Conservation (phyloP, 35 echinoderm and acorn worm genomes). For the Heliocidaris tuberculata region DNA sequence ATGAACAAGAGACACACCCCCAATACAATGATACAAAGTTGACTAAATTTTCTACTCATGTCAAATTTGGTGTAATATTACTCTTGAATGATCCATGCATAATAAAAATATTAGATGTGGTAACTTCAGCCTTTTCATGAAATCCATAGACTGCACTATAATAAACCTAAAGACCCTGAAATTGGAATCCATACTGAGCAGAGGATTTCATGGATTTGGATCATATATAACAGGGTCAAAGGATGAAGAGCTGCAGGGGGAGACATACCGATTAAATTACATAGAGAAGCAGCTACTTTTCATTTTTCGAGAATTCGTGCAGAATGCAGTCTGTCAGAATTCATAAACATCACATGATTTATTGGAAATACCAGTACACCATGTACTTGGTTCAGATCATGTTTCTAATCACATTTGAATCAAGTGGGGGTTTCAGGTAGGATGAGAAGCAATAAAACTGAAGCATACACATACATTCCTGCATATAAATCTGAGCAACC, state of each 20-base stretch:
- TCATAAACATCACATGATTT: not conserved
- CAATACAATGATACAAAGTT: not conserved
- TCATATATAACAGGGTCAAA: slow-evolving; percentile 4
- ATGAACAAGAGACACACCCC: not conserved
- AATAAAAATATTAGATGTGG: not conserved
- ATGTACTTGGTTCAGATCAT: not conserved
- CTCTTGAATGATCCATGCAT: not conserved
- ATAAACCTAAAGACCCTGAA: not conserved
- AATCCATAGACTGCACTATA: not conserved
- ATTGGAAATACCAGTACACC: not conserved
- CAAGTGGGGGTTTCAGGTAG: not conserved
- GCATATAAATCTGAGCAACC: too few relatives aligned
- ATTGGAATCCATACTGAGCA: not conserved
- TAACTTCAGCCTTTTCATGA: not conserved
- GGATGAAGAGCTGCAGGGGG: not conserved
- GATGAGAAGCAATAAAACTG: not conserved
- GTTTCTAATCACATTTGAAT: not conserved
- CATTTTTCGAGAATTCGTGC: not conserved
- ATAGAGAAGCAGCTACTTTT: not conserved
- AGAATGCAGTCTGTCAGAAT: not conserved
- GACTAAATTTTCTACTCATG: not conserved
- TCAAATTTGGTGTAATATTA: not conserved
- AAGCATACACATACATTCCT: too few relatives aligned
- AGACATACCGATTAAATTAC: not conserved
- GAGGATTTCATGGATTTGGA: not conserved